Base-by-base conservation (phyloP, 2,113 vertebrate species). In the Percopsis transmontana region DNA sequence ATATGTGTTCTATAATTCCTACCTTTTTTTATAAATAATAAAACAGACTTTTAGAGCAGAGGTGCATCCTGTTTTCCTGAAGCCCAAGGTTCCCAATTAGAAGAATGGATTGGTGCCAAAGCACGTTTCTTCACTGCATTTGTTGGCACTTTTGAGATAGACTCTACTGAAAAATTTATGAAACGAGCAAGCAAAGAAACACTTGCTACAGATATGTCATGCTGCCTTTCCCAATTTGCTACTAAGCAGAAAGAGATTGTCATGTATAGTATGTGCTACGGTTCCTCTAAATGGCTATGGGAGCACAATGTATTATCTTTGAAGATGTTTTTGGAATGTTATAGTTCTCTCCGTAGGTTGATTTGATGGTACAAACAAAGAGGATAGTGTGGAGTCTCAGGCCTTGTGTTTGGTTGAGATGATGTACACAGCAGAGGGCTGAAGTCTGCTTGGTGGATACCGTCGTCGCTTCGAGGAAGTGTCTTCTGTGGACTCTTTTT, bases 91-190 rank as follows among this genome's bases (percentile, higher is more conserved):
- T 90, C 85, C 82, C 87, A 90, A 92, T 91, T 92, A 91, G 88
- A 88, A 83, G 82, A 74, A 60, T 87, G 86, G 82, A 88, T 80
- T 70, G 85, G 81, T 89, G 90, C 91, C 92, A 93, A 87, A 88
- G 89, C 82, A 88, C 89, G 87, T 87, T 89, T 90, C 81, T 84
- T 75, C 78, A 82, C 79, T 84, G 87, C 87, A 78, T 88, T 85
- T 85, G 85, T 85, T 91, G 89, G 87, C 89, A 90, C 89, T 89
- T 90, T 89, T 85, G 78, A 87, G 85, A 90, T 82, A 80, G 80
- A 83, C 65, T 76, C 89, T 89, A 76, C 89, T 92, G 79, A 91
- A 92, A 87, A 91, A 91, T 93, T 92, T 89, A 92, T 91, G 89
- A 91, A 90, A 90, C 67, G 79, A 81, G 63, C 82, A 87, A 89